These are phyloP conservation scores for Eubucco bourcierii DNA, from an alignment of 2,113 vertebrate species.

Conservation along the genomic window DNA sequence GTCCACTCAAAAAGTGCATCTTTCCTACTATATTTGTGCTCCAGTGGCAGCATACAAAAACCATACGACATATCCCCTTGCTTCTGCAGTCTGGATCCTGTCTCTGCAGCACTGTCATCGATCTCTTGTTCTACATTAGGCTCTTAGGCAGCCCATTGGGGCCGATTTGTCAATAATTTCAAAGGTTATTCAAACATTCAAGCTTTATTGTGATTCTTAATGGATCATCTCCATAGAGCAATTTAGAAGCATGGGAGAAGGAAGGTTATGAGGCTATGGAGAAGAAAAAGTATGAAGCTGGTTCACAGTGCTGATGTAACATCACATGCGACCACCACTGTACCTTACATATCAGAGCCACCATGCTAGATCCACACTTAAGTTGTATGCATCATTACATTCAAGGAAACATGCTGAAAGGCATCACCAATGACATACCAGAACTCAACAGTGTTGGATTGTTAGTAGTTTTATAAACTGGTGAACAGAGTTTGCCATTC, in stretches of 20 bases:
- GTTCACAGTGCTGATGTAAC: neutral
- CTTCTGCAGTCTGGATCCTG: conserved; percentile 35
- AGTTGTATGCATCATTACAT: neutral
- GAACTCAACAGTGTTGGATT: neutral
- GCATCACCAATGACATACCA: neutral
- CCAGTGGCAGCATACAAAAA: conserved; percentile 4
- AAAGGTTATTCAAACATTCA: conserved; percentile 64
- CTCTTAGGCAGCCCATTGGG: conserved; percentile 29
- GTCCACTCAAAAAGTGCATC: neutral
- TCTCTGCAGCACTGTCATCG: conserved; percentile 41
- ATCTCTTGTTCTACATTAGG: conserved; percentile 35
- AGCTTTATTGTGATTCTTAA: conserved; percentile 58
- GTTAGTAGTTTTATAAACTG: neutral
- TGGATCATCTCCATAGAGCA: conserved; percentile 52
- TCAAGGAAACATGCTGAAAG: neutral
- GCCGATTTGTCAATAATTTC: conserved; percentile 44
- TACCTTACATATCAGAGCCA: neutral
- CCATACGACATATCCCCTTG: neutral
- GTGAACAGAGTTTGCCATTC: neutral
- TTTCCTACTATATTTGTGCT: neutral
- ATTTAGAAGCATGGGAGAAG: conserved; percentile 37
- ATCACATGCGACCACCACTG: neutral
- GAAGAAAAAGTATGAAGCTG: neutral
- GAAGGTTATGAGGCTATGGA: neutral
- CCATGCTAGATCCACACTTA: accelerated